Evolutionary conservation across 2,797 vertebrate species (phyloP).

Genomic region (Catharus ustulatus): DNA sequence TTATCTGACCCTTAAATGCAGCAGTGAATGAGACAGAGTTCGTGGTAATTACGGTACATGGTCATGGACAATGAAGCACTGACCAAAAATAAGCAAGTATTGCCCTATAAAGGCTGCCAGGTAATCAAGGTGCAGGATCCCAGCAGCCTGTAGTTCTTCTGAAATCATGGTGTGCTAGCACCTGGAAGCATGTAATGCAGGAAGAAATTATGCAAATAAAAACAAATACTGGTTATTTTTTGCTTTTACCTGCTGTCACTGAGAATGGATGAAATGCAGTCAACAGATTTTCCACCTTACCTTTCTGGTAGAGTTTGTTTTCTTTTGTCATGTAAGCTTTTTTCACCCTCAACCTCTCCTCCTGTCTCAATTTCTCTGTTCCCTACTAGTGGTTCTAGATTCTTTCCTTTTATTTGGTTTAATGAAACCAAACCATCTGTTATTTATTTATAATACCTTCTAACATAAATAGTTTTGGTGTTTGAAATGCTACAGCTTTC

Average conservation of each 20-base stretch:
- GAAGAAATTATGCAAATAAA: background rate
- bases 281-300: background rate
- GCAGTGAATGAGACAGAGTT: background rate
- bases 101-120: background rate
- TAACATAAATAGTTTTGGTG: constrained; percentile 1
- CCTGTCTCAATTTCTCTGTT: background rate
- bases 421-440: background rate
- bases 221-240: background rate
- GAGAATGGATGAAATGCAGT: background rate
- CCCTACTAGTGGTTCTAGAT: background rate
- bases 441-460: background rate
- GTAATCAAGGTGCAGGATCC: background rate
- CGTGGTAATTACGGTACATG: accelerated
- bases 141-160: background rate
- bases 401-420: background rate
- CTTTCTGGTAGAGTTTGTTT: background rate
- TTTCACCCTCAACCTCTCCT: background rate
- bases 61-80: background rate
- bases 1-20: background rate
- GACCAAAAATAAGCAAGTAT: background rate
- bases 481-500: constrained; percentile 51
- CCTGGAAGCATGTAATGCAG: background rate
- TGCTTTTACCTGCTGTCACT: background rate
- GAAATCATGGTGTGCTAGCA: background rate
- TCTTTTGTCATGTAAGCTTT: background rate